phyloP scores from a whole-genome alignment of 2,888 invertebrate species.

The Chydorus sphaericus region DNA sequence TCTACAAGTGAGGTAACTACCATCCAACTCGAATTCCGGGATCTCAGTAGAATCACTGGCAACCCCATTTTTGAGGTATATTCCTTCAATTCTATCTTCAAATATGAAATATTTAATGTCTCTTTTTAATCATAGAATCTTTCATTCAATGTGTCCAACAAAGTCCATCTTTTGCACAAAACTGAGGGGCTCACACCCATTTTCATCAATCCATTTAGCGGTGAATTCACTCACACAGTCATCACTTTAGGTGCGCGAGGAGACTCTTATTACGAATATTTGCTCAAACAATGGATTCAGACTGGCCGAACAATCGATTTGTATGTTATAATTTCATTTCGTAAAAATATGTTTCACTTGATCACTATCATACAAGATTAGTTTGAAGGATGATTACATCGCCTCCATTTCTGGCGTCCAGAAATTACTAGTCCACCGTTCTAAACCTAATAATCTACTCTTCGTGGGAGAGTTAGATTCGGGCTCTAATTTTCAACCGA shows the following conservation, averaged over 20 bases:
- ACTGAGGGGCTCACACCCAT: constrained; percentile 91
- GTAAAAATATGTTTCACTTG: too few relatives aligned
- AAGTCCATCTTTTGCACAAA: constrained; percentile 75
- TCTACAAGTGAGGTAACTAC: constrained; percentile 95
- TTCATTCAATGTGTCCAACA: constrained; percentile 67
- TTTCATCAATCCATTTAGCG: constrained; percentile 89
- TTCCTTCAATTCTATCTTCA: neutral
- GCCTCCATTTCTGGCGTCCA: constrained; percentile 68
- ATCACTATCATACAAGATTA: too few relatives aligned
- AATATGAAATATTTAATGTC: too few relatives aligned
- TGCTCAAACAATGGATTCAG: constrained; percentile 96
- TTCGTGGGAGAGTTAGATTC: constrained; percentile 86
- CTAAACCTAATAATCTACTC: constrained; percentile 59
- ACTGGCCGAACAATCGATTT: constrained; percentile 79
- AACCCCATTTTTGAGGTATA: constrained; percentile 74
- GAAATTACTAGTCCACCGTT: constrained; percentile 54
- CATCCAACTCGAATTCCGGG: constrained; percentile 89
- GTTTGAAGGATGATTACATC: constrained; percentile 71
- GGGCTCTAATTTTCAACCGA: constrained; percentile 69
- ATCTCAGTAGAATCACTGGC: constrained; percentile 65
- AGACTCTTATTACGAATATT: constrained; percentile 96
- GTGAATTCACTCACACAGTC: constrained; percentile 73
- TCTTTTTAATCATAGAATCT: constrained; percentile 46
- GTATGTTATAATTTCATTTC: too few relatives aligned
- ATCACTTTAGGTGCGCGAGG: constrained; percentile 93